Conservation (phyloP, 2,113 vertebrate species). For the Typhlomys cinereus region DNA sequence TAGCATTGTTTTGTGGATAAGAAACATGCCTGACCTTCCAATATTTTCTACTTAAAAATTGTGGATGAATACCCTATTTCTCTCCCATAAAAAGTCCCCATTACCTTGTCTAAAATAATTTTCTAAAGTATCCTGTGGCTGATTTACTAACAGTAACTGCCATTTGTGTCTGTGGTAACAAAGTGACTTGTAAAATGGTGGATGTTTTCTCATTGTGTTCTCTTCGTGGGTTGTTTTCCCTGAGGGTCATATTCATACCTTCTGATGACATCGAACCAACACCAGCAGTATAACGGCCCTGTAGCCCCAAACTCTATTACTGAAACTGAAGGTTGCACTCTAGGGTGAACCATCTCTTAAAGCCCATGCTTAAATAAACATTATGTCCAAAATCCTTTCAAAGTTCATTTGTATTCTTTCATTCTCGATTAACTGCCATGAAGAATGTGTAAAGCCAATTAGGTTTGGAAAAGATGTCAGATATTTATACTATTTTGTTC, state of each 20-base stretch:
- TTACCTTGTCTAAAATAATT: constrained; percentile 80
- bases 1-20: constrained; percentile 87
- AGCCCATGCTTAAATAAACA: constrained; percentile 88
- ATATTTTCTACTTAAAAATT: constrained; percentile 84
- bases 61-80: constrained; percentile 76
- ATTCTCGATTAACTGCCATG: constrained; percentile 15
- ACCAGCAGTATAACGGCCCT: constrained; percentile 86
- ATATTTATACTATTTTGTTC: background rate
- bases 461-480: background rate
- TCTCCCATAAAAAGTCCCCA: constrained; percentile 77
- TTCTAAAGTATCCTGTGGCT: constrained; percentile 81
- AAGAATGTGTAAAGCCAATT: background rate
- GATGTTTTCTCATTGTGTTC: constrained; percentile 87
- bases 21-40: constrained; percentile 84
- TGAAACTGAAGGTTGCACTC: constrained; percentile 81
- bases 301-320: constrained; percentile 81
- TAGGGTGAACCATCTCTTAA: constrained; percentile 82
- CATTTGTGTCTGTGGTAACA: constrained; percentile 89
- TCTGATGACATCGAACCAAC: constrained; percentile 85
- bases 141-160: constrained; percentile 88
- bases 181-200: constrained; percentile 89
- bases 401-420: constrained; percentile 50
- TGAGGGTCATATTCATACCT: constrained; percentile 85
- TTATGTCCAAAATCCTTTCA: constrained; percentile 78
- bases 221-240: constrained; percentile 86